phyloP scores from a whole-genome alignment of 2,113 vertebrate species.

The human region DNA sequence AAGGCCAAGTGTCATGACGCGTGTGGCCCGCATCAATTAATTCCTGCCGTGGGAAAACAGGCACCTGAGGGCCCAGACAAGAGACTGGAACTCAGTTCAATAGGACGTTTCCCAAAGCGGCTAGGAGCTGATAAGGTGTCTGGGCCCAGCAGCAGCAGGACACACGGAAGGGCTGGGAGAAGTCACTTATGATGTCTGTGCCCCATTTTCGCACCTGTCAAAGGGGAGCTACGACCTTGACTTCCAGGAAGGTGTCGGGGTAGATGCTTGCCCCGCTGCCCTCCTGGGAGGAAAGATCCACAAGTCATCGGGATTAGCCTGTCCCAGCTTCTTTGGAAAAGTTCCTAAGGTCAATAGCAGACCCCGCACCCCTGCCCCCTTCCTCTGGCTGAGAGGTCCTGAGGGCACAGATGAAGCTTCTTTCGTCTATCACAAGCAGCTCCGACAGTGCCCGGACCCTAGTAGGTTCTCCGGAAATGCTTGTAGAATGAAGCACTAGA shows the following conservation, averaged over 20 bases:
- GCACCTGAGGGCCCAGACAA: conserved; percentile 47
- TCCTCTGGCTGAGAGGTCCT: too few relatives aligned
- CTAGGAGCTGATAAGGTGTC: not conserved
- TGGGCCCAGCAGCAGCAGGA: not conserved
- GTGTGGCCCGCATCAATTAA: not conserved
- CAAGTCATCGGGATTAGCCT: rapidly evolving
- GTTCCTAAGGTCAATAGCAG: not conserved
- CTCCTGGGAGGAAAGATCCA: not conserved
- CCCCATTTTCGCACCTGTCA: not conserved
- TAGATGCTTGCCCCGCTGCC: too few relatives aligned
- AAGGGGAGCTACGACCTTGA: not conserved
- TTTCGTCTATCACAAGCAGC: not conserved
- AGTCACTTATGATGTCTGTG: not conserved
- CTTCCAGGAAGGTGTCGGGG: rapidly evolving
- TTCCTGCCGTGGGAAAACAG: conserved; percentile 63
- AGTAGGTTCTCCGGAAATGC: not conserved
- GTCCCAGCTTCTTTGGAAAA: not conserved
- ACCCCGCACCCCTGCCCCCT: not conserved
- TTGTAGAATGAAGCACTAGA: not conserved
- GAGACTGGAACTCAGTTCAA: not conserved
- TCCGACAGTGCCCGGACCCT: not conserved
- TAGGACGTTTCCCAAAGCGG: not conserved
- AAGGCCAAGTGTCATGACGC: conserved; percentile 44
- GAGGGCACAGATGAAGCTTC: not conserved
- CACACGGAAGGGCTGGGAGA: not conserved